Conservation (phyloP, 1,140 invertebrate genomes). For the Drosophila kohkoa region DNA sequence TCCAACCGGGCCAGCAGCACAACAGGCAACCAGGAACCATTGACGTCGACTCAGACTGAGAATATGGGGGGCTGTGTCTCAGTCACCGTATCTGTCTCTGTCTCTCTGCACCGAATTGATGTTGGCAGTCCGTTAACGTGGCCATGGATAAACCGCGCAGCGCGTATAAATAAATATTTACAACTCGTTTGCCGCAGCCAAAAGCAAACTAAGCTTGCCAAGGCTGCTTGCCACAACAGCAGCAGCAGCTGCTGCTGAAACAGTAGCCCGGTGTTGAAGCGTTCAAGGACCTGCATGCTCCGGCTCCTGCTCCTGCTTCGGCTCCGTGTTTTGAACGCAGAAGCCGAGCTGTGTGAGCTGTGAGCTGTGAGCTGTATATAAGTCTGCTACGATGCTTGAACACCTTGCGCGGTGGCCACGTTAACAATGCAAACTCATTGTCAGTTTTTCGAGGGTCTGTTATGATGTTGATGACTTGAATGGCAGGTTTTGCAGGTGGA, state of each 20-base stretch:
- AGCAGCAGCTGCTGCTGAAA: conserved; percentile 19
- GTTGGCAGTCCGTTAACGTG: conserved; percentile 69
- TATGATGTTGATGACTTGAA: conserved; percentile 32
- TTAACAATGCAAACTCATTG: conserved; percentile 82
- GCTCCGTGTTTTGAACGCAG: too few relatives aligned
- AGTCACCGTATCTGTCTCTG: neutral
- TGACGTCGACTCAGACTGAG: neutral
- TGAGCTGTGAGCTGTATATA: conserved; percentile 44
- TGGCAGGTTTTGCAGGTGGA: conserved; percentile 11
- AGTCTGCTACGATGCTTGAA: conserved; percentile 62
- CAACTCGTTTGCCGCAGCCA: conserved; percentile 82
- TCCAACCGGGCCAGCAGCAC: conserved; percentile 52
- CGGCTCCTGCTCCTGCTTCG: too few relatives aligned
- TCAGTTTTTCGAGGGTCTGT: conserved; percentile 58
- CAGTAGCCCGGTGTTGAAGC: conserved; percentile 60
- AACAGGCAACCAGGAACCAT: conserved; percentile 2
- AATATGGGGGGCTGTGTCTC: neutral
- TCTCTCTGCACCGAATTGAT: conserved; percentile 19
- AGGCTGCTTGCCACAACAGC: conserved; percentile 29
- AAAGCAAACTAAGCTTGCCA: conserved; percentile 61
- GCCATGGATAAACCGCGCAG: conserved; percentile 64
- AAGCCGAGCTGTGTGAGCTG: conserved; percentile 18
- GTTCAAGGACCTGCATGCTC: conserved; percentile 65
- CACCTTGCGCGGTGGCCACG: conserved; percentile 57
- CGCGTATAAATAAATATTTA: conserved; percentile 83